Evolutionary conservation across 2,113 vertebrate species (phyloP).

Genomic region (Meleagris gallopavo): DNA sequence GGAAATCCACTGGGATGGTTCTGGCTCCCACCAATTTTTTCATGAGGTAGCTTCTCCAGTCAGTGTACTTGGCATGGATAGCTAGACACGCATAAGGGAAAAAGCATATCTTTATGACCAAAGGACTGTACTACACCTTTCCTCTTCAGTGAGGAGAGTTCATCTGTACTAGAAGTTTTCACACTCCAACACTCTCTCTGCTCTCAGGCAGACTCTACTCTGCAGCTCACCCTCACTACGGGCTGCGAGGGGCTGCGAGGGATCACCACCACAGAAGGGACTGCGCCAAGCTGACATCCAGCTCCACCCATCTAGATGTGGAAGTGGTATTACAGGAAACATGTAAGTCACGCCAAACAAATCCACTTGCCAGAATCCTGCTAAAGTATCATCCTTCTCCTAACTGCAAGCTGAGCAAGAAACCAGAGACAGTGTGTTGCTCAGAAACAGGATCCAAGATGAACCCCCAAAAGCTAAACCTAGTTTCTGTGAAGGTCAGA

Average conservation of each 20-base stretch:
- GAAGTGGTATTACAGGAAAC: background rate
- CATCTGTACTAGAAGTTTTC: background rate
- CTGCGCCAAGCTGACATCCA: background rate
- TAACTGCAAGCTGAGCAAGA: background rate
- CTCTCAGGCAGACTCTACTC: background rate
- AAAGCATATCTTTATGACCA: background rate
- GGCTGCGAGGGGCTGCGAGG: background rate
- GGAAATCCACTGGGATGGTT: slow-evolving; percentile 94
- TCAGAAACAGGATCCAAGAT: background rate
- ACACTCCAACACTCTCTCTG: background rate
- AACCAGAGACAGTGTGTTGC: background rate
- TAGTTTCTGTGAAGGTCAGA: background rate
- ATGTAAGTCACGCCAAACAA: background rate
- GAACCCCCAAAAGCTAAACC: background rate
- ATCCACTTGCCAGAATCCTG: background rate
- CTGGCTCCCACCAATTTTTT: slow-evolving; percentile 88
- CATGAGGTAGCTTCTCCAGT: slow-evolving; percentile 96
- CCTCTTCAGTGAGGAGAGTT: background rate
- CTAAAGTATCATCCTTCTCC: background rate
- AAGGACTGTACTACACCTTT: background rate
- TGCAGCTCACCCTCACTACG: background rate
- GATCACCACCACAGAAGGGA: background rate
- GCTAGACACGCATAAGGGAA: slow-evolving; percentile 42
- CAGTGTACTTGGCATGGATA: slow-evolving; percentile 81
- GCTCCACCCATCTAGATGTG: background rate